Evolutionary conservation across 2,888 invertebrate genomes (phyloP), one percentile per base, ranked within the genome.

Genomic region (Malacosoma neustria): DNA sequence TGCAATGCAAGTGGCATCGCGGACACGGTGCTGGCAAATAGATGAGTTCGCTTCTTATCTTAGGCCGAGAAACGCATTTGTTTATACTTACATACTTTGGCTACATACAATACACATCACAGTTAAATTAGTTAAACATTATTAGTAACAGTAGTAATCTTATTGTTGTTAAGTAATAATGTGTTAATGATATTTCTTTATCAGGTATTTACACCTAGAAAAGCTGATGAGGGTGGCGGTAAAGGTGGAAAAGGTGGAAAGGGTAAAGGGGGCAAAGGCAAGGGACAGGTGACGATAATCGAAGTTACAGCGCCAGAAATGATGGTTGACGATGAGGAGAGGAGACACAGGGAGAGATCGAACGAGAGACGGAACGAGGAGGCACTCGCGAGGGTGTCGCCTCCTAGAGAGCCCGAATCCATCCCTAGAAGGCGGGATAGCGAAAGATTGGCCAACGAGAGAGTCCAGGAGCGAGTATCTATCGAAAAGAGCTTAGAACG

Each of bases 191-290:
- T 22, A 7, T 22, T 22, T 5, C 9, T 7, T 22, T 57, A 51
- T 1, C 62, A 85, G 84, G 82, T 85, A 14, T 85, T 84, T 50
- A 81, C 81, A 3, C 79, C 88, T n/a, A 87, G 84, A 53, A 88
- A 89, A 34, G 89, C 89, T 42, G 91, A 91, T 5, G 91, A 91
- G 53, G 89, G 91, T 33, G 92, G 92, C 12, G 91, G 91, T 0
- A 92, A 91, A 53, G 91, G 91, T 6, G 91, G 90, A 31, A 90
- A 91, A 45, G 90, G 92, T 22, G 92, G 90, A 36, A 91, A 93
- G 43, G 92, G 90, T 13, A 91, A 91, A 49, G 91, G 91, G 2
- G 91, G 91, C 2, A 92, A 90, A 50, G 89, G 89, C 38, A 92
- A 92, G 62, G 91, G 90, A 2, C 92, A 92, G 48, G 92, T 92